phyloP scores from a whole-genome alignment of 1,140 invertebrate genomes.

The Drosophila truncata region DNA sequence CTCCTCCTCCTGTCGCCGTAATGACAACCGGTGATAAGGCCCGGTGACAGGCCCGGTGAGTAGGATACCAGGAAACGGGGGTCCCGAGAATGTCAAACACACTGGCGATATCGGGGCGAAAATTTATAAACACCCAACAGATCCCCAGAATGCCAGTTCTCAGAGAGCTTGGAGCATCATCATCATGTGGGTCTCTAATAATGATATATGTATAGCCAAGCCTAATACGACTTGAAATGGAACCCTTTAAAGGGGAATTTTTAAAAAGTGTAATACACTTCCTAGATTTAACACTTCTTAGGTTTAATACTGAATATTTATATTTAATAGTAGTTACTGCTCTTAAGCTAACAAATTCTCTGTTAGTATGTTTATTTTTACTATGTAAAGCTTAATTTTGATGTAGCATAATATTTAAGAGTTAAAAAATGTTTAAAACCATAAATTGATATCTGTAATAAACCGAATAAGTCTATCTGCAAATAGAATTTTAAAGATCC shows the following conservation, averaged over 20 bases:
- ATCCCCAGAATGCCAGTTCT: neutral
- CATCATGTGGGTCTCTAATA: conserved; percentile 6
- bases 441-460: too few relatives aligned
- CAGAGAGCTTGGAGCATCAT: neutral
- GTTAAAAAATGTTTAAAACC: too few relatives aligned
- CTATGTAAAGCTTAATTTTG: too few relatives aligned
- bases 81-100: conserved; percentile 32
- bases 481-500: neutral
- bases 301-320: too few relatives aligned
- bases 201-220: conserved; percentile 14
- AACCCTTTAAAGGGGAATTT: neutral
- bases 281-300: too few relatives aligned
- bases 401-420: too few relatives aligned
- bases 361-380: too few relatives aligned
- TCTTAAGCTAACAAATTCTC: too few relatives aligned
- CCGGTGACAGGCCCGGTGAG: conserved; percentile 33
- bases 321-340: too few relatives aligned
- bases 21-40: conserved; percentile 35
- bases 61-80: conserved; percentile 51
- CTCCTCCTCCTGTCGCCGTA: neutral
- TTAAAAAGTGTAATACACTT: too few relatives aligned
- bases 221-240: neutral
- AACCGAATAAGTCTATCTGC: neutral
- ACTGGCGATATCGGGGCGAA: conserved; percentile 36
- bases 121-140: conserved; percentile 8